Conservation (phyloP, 2,888 invertebrate species). For the Dicycla oo region DNA sequence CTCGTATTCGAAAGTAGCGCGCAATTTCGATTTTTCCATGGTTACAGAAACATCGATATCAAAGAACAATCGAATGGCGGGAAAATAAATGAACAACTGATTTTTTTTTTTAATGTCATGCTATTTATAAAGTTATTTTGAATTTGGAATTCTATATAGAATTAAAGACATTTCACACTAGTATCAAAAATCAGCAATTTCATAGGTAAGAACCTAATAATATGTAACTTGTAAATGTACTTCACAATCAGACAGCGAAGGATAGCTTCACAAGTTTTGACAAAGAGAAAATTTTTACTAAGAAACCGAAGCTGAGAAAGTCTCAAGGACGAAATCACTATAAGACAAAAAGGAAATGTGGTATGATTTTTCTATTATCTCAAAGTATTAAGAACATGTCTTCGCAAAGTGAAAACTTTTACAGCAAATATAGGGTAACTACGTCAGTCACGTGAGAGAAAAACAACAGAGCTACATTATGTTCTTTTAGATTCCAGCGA, state of each 20-base stretch:
- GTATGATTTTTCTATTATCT: neutral
- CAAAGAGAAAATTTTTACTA: neutral
- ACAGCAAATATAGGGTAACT: neutral
- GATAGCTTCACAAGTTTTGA: neutral
- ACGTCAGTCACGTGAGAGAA: neutral
- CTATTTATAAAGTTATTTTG: no score
- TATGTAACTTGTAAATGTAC: conserved; percentile 8
- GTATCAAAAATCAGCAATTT: no score
- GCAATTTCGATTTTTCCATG: no score
- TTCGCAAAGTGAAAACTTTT: neutral
- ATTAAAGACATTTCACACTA: no score
- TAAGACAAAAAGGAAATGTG: neutral
- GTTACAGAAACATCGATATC: no score
- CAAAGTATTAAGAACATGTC: neutral
- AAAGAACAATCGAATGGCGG: no score
- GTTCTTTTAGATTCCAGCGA: neutral
- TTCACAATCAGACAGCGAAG: neutral
- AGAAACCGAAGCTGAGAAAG: neutral
- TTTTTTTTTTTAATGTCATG: no score
- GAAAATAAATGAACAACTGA: no score
- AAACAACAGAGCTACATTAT: neutral
- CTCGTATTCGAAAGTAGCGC: no score
- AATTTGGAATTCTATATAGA: no score
- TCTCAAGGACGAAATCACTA: neutral
- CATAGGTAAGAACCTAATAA: no score